phyloP scores from a whole-genome alignment of 2,113 vertebrate genomes.

The Cervus canadensis region DNA sequence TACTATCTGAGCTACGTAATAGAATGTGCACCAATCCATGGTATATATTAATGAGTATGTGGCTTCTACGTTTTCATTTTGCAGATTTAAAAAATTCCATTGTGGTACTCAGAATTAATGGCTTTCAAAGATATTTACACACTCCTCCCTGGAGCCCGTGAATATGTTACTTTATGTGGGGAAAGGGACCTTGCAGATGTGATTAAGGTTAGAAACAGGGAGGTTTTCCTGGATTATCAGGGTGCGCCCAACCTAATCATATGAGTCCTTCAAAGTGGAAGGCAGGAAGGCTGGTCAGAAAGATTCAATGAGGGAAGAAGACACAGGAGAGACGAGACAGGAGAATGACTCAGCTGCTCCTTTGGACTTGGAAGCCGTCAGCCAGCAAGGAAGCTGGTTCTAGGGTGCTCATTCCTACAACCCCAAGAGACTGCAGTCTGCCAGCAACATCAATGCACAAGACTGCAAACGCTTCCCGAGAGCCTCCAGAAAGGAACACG shows the following conservation, averaged over 20 bases:
- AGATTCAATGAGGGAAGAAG: not conserved
- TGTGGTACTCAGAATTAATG: not conserved
- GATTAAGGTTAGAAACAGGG: not conserved
- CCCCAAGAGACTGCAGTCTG: not conserved
- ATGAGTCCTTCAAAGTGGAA: not conserved
- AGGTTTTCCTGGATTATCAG: not conserved
- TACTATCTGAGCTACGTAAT: not conserved
- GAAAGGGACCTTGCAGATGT: not conserved
- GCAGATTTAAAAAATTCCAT: not conserved
- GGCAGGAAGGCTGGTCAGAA: not conserved
- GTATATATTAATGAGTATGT: not conserved
- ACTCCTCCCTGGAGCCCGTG: not conserved
- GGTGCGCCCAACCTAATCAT: not conserved
- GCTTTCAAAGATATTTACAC: not conserved
- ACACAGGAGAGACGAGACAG: not conserved
- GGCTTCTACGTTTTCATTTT: not conserved
- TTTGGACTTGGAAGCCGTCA: not conserved
- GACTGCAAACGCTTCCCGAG: accelerated
- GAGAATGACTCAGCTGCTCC: not conserved
- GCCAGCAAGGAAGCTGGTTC: not conserved
- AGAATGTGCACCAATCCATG: not conserved
- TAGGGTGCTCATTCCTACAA: not conserved
- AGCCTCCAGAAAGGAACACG: not conserved
- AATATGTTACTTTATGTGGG: not conserved
- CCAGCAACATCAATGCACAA: not conserved